Percentiles rank a stretch among this genome's conserved stretches.
These are phyloP conservation scores for Carcina quercana DNA, from an alignment of 2,888 invertebrate genomes.

Conservation along the genomic window DNA sequence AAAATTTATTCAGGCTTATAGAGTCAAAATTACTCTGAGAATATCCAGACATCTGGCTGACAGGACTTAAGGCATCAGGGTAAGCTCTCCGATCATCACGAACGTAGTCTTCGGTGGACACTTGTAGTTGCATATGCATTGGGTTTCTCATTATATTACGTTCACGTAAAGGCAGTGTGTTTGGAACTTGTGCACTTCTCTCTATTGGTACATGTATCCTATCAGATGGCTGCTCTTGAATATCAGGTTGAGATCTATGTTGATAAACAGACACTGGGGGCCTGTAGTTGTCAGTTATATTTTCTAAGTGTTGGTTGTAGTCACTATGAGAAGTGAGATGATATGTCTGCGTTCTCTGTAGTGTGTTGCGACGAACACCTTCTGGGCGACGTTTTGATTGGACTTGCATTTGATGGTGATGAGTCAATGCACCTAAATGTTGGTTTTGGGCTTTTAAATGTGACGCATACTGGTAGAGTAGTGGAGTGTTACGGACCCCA, in stretches of 20 bases:
- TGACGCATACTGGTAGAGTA: conserved; percentile 68
- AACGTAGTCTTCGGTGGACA: conserved; percentile 57
- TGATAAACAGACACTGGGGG: conserved; percentile 45
- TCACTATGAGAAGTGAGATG: conserved; percentile 68
- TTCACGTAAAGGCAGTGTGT: conserved; percentile 57
- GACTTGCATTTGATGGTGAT: conserved; percentile 50
- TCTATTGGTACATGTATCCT: conserved; percentile 43
- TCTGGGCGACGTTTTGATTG: conserved; percentile 51
- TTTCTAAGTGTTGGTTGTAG: conserved; percentile 63
- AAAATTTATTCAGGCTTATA: conserved; percentile 56
- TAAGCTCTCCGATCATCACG: conserved; percentile 46
- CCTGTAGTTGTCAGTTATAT: conserved; percentile 47
- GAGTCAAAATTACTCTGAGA: conserved; percentile 56
- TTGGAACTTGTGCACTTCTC: conserved; percentile 47
- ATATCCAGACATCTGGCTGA: conserved; percentile 59
- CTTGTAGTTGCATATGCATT: conserved; percentile 57
- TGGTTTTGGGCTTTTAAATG: conserved; percentile 65
- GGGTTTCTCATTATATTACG: conserved; percentile 51
- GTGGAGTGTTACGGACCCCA: conserved; percentile 49
- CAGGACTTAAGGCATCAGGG: conserved; percentile 53
- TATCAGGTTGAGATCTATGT: conserved; percentile 59
- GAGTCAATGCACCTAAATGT: conserved; percentile 51
- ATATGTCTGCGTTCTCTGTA: conserved; percentile 68
- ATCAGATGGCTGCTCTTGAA: conserved; percentile 47
- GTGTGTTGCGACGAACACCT: conserved; percentile 51